Percentiles rank a stretch among this genome's conserved stretches.
Evolutionary conservation across 2,888 invertebrate species (phyloP).

Genomic region (Acanthacorydalis orientalis): DNA sequence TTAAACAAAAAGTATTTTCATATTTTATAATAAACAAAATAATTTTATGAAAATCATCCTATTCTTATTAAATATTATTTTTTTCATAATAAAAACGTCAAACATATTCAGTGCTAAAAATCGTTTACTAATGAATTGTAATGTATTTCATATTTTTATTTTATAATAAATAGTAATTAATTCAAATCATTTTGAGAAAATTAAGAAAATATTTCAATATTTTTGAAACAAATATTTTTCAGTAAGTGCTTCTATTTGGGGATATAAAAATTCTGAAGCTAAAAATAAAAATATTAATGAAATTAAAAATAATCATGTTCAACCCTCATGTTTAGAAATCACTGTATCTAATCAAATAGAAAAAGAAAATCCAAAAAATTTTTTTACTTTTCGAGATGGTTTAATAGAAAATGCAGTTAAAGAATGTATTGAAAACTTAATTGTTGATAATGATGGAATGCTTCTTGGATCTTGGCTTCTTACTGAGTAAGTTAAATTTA

Average conservation of each 20-base stretch:
- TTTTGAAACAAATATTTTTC: not conserved
- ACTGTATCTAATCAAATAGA: slow-evolving; percentile 29
- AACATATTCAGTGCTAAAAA: too few relatives aligned
- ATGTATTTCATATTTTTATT: too few relatives aligned
- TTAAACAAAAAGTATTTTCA: too few relatives aligned
- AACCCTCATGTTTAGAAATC: slow-evolving; percentile 12
- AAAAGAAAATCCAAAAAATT: slow-evolving; percentile 44
- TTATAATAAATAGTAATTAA: too few relatives aligned
- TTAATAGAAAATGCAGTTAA: slow-evolving; percentile 55
- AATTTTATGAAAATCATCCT: too few relatives aligned
- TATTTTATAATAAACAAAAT: too few relatives aligned
- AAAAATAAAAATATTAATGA: not conserved
- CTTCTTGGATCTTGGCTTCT: slow-evolving; percentile 61
- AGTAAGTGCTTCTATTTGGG: slow-evolving; percentile 5
- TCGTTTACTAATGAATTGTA: too few relatives aligned
- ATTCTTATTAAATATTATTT: too few relatives aligned
- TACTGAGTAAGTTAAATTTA: slow-evolving; percentile 49
- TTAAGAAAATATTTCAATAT: too few relatives aligned
- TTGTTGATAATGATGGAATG: slow-evolving; percentile 49
- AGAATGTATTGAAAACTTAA: slow-evolving; percentile 47
- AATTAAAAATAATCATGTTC: slow-evolving; percentile 6
- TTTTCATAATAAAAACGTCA: too few relatives aligned
- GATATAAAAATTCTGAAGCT: not conserved
- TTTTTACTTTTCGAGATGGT: slow-evolving; percentile 56
- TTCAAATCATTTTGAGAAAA: too few relatives aligned